These are phyloP conservation scores for Pterostichus niger DNA, from an alignment of 2,888 invertebrate genomes.

Conservation along the genomic window DNA sequence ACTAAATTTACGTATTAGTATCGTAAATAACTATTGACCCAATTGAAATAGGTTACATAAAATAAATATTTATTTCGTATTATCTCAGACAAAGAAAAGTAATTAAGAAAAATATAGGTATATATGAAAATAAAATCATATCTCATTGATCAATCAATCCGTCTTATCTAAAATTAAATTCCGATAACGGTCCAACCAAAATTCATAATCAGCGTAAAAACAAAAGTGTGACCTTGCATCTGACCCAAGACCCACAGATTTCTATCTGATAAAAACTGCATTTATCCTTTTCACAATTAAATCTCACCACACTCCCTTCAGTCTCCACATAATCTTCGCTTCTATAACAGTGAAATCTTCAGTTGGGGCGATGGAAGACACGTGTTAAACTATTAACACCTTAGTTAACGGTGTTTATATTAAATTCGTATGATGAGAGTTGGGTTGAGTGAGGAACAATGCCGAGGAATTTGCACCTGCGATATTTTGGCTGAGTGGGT, in stretches of 20 bases:
- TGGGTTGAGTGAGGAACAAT: slow-evolving; percentile 40
- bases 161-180: slow-evolving; percentile 61
- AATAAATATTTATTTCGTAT: slow-evolving; percentile 4
- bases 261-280: slow-evolving; percentile 49
- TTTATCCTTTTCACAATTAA: slow-evolving; percentile 50
- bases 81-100: neutral
- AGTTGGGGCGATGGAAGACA: slow-evolving; percentile 36
- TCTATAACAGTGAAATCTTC: neutral
- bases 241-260: slow-evolving; percentile 48
- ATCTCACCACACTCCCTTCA: neutral
- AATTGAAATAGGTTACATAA: too few species aligned
- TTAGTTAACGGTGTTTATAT: slow-evolving; percentile 66
- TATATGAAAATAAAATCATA: slow-evolving; percentile 8
- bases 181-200: slow-evolving; percentile 59
- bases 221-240: slow-evolving; percentile 58
- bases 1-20: too few species aligned
- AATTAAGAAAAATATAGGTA: slow-evolving; percentile 2
- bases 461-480: slow-evolving; percentile 43
- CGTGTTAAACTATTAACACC: slow-evolving; percentile 67
- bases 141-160: slow-evolving; percentile 9
- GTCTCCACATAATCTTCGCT: too few species aligned
- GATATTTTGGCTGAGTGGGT: slow-evolving; percentile 48
- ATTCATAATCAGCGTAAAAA: slow-evolving; percentile 62
- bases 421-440: slow-evolving; percentile 55
- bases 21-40: too few species aligned